phyloP scores from a whole-genome alignment of 2,113 vertebrate genomes.

The Tragulus kanchil region DNA sequence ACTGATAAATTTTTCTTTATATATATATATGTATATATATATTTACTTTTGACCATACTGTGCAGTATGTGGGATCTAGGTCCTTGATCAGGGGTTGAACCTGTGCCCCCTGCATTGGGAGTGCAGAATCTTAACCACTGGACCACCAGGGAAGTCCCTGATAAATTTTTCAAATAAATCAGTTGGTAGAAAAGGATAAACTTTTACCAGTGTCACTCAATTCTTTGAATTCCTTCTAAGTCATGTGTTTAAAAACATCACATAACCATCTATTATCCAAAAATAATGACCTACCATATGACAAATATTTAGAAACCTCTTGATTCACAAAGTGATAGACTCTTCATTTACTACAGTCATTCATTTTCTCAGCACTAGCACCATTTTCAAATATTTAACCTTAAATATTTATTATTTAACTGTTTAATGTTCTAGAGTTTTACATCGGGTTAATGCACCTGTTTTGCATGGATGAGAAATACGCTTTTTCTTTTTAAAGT shows the following conservation, averaged over 20 bases:
- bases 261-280: not conserved
- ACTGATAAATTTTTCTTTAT: not conserved
- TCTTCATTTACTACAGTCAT: not conserved
- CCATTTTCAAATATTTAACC: not conserved
- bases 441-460: not conserved
- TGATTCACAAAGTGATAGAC: not conserved
- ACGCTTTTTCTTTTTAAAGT: not conserved
- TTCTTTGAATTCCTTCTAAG: not conserved
- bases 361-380: not conserved
- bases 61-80: too few relatives aligned
- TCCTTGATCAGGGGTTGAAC: too few relatives aligned
- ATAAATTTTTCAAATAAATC: slow-evolving; percentile 15
- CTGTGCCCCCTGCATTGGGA: too few relatives aligned
- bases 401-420: not conserved
- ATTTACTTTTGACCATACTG: too few relatives aligned
- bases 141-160: too few relatives aligned
- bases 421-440: not conserved
- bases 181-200: slow-evolving; percentile 7
- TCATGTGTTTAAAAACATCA: not conserved
- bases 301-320: not conserved
- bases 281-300: not conserved
- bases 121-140: too few relatives aligned
- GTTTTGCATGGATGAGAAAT: not conserved
- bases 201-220: not conserved
- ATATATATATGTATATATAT: too few relatives aligned